Base-by-base conservation (phyloP, 2,113 vertebrate genomes). In the Pithys albifrons region DNA sequence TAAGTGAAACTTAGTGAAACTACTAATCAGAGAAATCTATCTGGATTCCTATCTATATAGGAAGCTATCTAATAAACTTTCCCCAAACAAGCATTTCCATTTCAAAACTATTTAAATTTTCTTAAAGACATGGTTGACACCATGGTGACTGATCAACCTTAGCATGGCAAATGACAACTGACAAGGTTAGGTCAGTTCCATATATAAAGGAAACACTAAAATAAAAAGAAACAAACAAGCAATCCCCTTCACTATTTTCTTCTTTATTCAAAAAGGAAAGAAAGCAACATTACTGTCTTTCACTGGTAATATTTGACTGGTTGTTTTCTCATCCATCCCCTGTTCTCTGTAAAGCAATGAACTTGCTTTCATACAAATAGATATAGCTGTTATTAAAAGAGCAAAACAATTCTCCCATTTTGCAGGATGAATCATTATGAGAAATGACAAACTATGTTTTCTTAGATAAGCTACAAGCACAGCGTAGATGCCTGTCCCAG, bases 261-360 rank as follows among this genome's bases (percentile, higher is more conserved):
- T 94, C 67, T 89, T 41, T 64, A 72, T n/a, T 89, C 12, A 87
- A 54, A 95, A 94, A 72, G 33, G 33, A 76, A 81, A 95, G 87
- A 95, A 95, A 95, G 87, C 58, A 84, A 54, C 43, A 49, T 77
- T 82, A 65, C 37, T 96, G 31, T 95, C 57, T 83, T 81, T 81
- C 64, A 79, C 71, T 91, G 46, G 37, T 65, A 94, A 48, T 35
- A 48, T 67, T 52, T 80, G 39, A 39, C 67, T 81, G 61, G 16
- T 62, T 37, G 12, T 75, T 83, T 80, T 91, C 43, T 75, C 94
- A n/a, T 23, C 39, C 55, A 84, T 69, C 19, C 19, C 9, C 27
- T 71, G 14, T 67, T 82, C 73, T 67, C 37, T 69, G 51, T 84
- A 76, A 89, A 85, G 49, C 55, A 85, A 79, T 62, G 41, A 87